Evolutionary conservation across 2,797 vertebrate species (phyloP), one percentile per base, ranked within the genome.

Genomic region (Cirrhinus mrigala): DNA sequence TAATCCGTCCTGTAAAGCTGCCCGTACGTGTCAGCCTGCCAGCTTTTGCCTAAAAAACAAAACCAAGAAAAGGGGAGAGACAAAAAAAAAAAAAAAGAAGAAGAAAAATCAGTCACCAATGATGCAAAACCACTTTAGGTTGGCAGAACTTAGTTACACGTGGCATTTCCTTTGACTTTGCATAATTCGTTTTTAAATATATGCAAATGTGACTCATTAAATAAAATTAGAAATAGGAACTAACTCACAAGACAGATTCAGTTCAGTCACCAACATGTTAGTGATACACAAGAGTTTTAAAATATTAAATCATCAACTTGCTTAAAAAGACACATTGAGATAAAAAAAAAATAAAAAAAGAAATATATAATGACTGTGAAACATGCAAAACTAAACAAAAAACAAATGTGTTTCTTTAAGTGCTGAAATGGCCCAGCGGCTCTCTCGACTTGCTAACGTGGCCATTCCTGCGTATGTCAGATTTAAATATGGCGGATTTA

Each of bases 1-100:
- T 97, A 97, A 98, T 99, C 98, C 98, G 98, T 99, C 98, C 98
- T 96, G 97, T 97, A 97, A 95, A 96, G 95, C 95, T 94, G 95
- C 92, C 95, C 92, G 95, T 96, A 92, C 93, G 93, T 93, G 96
- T 99, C 97, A 99, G 97, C 98, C 98, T 98, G 98, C 98, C 98
- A 99, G 98, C 97, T 99, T 98, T 97, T 96, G 95, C 94, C 97
- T 96, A 82, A 18, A 18, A 90, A 85, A 88, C 14, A 8, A 88
- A 12, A 75, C 70, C 82, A 2, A 85, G 83, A 82, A 16, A 48
- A 8, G 37, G 71, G 22, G 9, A 3, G 5, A 3, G 0, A 8
- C 11, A 11, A 11, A 6, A 52, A 56, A 44, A 56, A 70, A n/a
- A 24, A 46, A 71, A n/a, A 56, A n/a, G n/a, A n/a, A n/a, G n/a